Evolutionary conservation across 2,888 invertebrate genomes (phyloP), one percentile per base, ranked within the genome.

Genomic region (Anaspis maculata): DNA sequence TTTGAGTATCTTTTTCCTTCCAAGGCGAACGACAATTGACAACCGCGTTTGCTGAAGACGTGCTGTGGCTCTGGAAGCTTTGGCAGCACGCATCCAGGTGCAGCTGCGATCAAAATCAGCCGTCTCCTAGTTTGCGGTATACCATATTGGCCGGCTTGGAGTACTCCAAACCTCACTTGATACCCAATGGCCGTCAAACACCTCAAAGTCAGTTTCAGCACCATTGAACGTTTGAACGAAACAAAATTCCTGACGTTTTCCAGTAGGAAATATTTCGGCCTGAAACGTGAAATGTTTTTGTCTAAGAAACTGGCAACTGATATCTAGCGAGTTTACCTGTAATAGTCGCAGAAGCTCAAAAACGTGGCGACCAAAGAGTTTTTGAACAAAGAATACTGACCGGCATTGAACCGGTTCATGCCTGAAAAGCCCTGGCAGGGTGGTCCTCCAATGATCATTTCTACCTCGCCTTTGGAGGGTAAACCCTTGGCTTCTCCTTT

Each of bases 391-490:
- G 88, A 87, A 61, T 88, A 88, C 47, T 88, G 83, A 16, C 87
- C 69, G 0, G 79, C 79, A 63, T 85, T 88, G 62, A 89, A 90
- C 30, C 88, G 69, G 62, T 90, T 90, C 87, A 89, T 88, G 21
- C 86, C 86, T 25, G 85, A 86, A 66, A 89, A 90, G 3, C 89
- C 89, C 63, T 90, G 89, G 57, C 89, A 90, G 0, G 89, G 89
- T 1, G 89, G 89, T 1, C 89, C 89, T 6, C 89, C 90, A 54
- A 86, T 84, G 15, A 90, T 62, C 37, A 90, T 62, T 52, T 90
- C 87, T 1, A 90, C 87, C 39, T 88, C 83, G 0, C 87, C 87
- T 54, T 77, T 81, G 57, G 70, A 66, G 0, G 89, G 89, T 25
- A 88, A 64, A 6, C 32, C 49, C 38, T 38, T 50, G 33, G 40